Percentiles rank a stretch among this genome's conserved stretches.
Conservation (phyloP, 1,140 invertebrate species). For the Trinorchestia longiramus region DNA sequence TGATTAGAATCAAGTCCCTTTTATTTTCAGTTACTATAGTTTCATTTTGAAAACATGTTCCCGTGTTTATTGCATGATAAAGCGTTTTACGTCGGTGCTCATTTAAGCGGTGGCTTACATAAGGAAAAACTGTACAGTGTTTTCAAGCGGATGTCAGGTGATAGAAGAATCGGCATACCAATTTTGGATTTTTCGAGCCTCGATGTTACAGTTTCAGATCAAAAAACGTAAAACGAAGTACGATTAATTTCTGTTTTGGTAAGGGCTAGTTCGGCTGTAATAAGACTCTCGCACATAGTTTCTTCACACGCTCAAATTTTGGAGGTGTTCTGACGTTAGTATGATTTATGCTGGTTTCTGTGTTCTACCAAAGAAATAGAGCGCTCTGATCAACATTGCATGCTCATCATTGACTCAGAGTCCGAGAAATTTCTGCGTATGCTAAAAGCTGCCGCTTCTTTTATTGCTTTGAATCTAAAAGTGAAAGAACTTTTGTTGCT, state of each 20-base stretch:
- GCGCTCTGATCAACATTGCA: neutral
- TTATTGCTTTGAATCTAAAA: neutral
- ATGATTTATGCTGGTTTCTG: neutral
- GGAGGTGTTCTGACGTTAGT: neutral
- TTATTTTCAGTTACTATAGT: too few relatives aligned
- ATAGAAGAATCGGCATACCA: neutral
- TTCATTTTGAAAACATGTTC: too few relatives aligned
- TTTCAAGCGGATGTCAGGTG: neutral
- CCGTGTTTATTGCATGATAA: neutral
- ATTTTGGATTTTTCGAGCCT: neutral
- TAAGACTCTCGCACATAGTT: neutral
- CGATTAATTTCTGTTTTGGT: neutral
- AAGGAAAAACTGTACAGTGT: neutral
- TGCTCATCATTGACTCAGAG: neutral
- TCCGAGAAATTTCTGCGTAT: neutral
- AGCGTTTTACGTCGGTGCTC: neutral
- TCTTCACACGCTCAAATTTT: neutral
- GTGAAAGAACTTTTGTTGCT: neutral
- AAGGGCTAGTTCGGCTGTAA: neutral
- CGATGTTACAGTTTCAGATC: neutral
- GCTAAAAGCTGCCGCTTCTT: neutral
- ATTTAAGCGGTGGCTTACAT: neutral
- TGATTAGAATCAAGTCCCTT: too few relatives aligned
- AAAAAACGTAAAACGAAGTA: neutral
- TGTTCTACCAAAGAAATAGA: neutral